Evolutionary conservation across 2,797 vertebrate species (phyloP).

Genomic region (Coendou prehensilis): DNA sequence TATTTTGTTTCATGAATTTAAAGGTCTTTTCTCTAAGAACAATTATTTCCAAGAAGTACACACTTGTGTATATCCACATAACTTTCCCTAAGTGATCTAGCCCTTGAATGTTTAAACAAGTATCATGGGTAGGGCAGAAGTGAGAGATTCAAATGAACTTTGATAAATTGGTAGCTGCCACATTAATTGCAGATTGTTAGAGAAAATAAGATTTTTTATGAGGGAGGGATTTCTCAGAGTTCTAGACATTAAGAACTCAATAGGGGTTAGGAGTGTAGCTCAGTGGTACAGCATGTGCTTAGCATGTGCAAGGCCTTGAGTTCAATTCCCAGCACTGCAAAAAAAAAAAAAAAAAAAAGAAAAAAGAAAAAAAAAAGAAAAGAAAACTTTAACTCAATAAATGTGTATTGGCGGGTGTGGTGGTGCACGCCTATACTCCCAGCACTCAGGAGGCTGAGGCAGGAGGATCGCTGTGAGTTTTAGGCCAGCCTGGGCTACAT

Average conservation of each 20-base stretch:
- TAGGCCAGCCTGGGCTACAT: background rate
- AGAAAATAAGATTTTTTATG: background rate
- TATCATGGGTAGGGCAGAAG: background rate
- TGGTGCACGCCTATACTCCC: too few species aligned
- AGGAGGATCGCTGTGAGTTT: background rate
- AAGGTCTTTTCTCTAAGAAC: slow-evolving; percentile 38
- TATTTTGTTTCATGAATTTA: slow-evolving; percentile 69
- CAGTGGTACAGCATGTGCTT: background rate
- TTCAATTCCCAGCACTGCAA: background rate
- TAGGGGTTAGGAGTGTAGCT: background rate
- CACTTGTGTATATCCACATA: background rate
- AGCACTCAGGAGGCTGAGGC: too few species aligned
- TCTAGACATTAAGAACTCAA: slow-evolving; percentile 28
- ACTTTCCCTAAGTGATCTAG: slow-evolving; percentile 27
- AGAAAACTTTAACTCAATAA: background rate
- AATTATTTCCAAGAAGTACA: slow-evolving; percentile 29
- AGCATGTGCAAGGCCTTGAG: background rate
- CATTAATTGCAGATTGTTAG: slow-evolving; percentile 20
- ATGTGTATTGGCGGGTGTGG: background rate
- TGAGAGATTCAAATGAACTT: slow-evolving; percentile 55
- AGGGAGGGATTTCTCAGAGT: background rate
- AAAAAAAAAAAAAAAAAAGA: background rate
- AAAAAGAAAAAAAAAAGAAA: background rate
- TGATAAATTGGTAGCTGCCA: slow-evolving; percentile 36
- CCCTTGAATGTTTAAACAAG: background rate